Percentiles rank a stretch among this genome's conserved stretches.
Conservation (phyloP, 2,797 vertebrate genomes). For the Acanthurus lineatus region DNA sequence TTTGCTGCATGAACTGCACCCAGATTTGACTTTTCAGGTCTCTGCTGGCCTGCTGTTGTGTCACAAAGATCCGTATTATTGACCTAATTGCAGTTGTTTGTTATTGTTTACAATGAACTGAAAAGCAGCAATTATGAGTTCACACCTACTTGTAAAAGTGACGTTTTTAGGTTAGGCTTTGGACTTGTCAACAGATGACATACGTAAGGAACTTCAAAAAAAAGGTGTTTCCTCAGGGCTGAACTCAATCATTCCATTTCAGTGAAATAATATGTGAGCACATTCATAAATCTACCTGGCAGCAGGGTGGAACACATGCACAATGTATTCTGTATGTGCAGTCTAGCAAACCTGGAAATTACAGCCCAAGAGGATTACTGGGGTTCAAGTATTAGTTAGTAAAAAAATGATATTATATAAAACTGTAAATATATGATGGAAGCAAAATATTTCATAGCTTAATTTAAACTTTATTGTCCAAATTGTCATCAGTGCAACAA, state of each 20-base stretch:
- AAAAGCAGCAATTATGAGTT: constrained; percentile 36
- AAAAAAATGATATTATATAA: no score
- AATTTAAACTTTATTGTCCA: no score
- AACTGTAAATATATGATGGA: no score
- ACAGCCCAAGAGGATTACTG: no score
- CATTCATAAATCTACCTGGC: constrained; percentile 63
- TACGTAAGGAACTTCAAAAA: constrained; percentile 28
- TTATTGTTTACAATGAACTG: constrained; percentile 1
- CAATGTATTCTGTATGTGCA: constrained; percentile 44
- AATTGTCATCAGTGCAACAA: no score
- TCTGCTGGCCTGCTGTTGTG: constrained; percentile 40
- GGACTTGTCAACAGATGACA: constrained; percentile 47
- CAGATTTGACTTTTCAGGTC: constrained; percentile 48
- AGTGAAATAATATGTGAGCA: constrained; percentile 49
- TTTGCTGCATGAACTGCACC: constrained; percentile 54
- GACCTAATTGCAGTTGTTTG: constrained; percentile 47
- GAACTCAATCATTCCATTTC: constrained; percentile 62
- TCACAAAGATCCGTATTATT: constrained; percentile 40
- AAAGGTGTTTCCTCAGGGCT: constrained; percentile 58
- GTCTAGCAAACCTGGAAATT: constrained; percentile 30
- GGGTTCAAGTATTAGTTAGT: no score
- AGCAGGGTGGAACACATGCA: constrained; percentile 49
- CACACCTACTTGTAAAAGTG: constrained; percentile 41
- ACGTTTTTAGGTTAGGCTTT: constrained; percentile 26
- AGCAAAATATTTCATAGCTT: no score